Base-by-base conservation (phyloP, 92 coral and sea anemone genomes). In the Galaxea fascicularis region DNA sequence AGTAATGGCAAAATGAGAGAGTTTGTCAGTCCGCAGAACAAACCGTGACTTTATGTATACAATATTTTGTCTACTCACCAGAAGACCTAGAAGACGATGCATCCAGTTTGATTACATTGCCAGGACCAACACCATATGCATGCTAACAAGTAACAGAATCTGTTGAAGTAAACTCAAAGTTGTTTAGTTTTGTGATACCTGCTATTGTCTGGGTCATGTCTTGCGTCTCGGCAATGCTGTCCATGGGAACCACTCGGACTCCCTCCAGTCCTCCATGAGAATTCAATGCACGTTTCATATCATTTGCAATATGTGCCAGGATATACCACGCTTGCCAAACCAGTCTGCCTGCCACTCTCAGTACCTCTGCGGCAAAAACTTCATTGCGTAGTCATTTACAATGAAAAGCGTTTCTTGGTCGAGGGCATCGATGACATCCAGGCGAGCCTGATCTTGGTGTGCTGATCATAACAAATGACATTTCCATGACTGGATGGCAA, bases 271-370 rank as follows among this genome's bases (percentile, higher is more conserved):
- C 85, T 13, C 85, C 85, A 22, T 80, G 76, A 3, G 71, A 65
- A 3, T 8, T 4, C 71, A 65, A 30, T 8, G 85, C 67, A 7
- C 44, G 5, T 21, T 56, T 25, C 85, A 80, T 6, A 4, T 80
- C 64, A 1, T 9, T 56, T 10, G 89, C 69, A 7, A 85, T 66
- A n/a, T n/a, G n/a, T n/a, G n/a, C n/a, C n/a, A n/a, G n/a, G n/a
- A n/a, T n/a, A n/a, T n/a, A n/a, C n/a, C n/a, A n/a, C n/a, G n/a
- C 78, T 78, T 86, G 15, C 90, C 90, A 76, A 86, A 86, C 85
- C 85, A 77, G 79, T 85, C 84, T 21, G 79, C 26, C 70, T 85
- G 89, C 8, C 78, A 85, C 84, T 77, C 89, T 22, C 71, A 52
- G 85, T 86, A 86, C 31, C 60, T 78, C 72, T 78, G 73, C 9